Evolutionary conservation across 1,140 invertebrate species (phyloP).

Genomic region (Telenomus remus): DNA sequence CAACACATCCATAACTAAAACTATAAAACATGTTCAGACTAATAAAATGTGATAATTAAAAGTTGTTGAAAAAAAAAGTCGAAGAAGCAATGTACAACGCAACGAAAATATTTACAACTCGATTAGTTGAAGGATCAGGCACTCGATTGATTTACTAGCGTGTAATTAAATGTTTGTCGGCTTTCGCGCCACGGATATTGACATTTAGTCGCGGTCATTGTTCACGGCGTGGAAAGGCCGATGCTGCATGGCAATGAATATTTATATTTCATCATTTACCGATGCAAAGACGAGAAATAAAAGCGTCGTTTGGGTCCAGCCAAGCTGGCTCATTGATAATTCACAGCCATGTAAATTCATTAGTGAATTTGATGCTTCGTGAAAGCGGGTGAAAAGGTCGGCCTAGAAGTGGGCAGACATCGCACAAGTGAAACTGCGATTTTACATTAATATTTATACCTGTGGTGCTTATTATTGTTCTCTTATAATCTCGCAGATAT

Average conservation of each 20-base stretch:
- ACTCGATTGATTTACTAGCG: too few species aligned
- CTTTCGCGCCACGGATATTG: conserved; percentile 22
- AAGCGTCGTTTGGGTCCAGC: conserved; percentile 15
- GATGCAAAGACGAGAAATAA: conserved; percentile 10
- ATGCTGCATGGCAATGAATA: conserved; percentile 30
- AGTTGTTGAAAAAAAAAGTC: too few species aligned
- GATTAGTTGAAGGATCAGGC: too few species aligned
- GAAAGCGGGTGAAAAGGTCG: conserved; percentile 58
- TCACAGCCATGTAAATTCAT: conserved; percentile 60
- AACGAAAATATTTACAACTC: too few species aligned
- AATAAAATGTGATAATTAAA: too few species aligned
- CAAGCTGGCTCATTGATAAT: conserved; percentile 40
- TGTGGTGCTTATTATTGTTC: conserved; percentile 31
- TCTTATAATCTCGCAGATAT: conserved; percentile 14
- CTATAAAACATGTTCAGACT: too few species aligned
- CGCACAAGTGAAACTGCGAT: conserved; percentile 34
- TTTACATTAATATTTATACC: conserved; percentile 33
- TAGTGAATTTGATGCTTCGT: conserved; percentile 54
- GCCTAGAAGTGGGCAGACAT: conserved; percentile 39
- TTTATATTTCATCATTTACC: conserved; percentile 27
- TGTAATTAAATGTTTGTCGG: too few species aligned
- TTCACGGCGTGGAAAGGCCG: conserved; percentile 23
- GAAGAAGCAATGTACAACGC: too few species aligned
- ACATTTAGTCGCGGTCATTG: conserved; percentile 27
- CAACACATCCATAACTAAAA: too few species aligned